Evolutionary conservation across 2,888 invertebrate species (phyloP).

Genomic region (Slavum lentiscoides): DNA sequence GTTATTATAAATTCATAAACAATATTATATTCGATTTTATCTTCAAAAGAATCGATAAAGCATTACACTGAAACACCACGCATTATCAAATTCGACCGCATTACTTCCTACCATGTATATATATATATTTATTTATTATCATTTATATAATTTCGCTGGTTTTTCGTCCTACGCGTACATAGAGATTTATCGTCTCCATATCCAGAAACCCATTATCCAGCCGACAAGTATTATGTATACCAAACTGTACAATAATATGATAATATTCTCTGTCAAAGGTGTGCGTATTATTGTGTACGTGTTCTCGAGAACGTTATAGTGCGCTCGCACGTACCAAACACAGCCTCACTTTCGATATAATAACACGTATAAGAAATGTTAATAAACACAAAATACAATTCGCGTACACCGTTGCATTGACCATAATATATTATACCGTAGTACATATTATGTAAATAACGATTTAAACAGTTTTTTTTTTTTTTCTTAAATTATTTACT

Average conservation of each 20-base stretch:
- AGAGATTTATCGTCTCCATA: slow-evolving; percentile 39
- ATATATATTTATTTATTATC: no score
- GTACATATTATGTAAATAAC: no score
- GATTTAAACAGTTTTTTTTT: no score
- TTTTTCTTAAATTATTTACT: no score
- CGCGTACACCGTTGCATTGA: background rate
- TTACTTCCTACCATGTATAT: no score
- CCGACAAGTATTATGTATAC: background rate
- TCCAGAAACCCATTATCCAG: slow-evolving; percentile 40
- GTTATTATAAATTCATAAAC: no score
- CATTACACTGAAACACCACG: no score
- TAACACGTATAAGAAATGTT: slow-evolving; percentile 6
- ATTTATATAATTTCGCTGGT: background rate
- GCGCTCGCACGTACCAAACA: no score
- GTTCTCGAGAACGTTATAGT: background rate
- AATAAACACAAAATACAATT: slow-evolving; percentile 13
- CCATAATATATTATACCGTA: background rate
- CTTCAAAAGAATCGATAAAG: no score
- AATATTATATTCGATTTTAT: no score
- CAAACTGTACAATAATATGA: slow-evolving; percentile 15
- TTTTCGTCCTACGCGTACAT: slow-evolving; percentile 32
- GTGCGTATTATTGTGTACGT: background rate
- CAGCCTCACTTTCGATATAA: background rate
- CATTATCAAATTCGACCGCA: no score
- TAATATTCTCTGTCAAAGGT: slow-evolving; percentile 43